phyloP scores from a whole-genome alignment of 1,140 invertebrate genomes.

The Pantala flavescens region DNA sequence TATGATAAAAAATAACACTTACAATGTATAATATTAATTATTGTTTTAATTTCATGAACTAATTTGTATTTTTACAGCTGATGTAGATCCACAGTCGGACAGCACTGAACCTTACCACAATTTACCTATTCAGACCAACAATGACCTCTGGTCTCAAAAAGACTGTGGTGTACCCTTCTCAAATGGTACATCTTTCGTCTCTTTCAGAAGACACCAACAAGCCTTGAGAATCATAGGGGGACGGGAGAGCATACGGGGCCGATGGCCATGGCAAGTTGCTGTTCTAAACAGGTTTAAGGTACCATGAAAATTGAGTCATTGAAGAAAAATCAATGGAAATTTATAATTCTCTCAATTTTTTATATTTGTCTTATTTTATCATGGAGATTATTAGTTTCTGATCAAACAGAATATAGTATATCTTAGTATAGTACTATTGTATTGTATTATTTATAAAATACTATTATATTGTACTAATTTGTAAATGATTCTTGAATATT shows the following conservation, averaged over 20 bases:
- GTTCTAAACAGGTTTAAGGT: slow-evolving; percentile 72
- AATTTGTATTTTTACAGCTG: neutral
- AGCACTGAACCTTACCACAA: neutral
- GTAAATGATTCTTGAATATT: too few species aligned
- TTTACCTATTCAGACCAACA: neutral
- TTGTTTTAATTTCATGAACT: too few species aligned
- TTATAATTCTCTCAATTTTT: neutral
- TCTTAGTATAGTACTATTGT: too few species aligned
- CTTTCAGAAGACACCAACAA: neutral
- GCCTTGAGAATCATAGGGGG: slow-evolving; percentile 74
- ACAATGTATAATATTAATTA: too few species aligned
- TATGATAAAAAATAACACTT: too few species aligned
- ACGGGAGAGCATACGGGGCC: slow-evolving; percentile 56
- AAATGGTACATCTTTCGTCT: slow-evolving; percentile 19
- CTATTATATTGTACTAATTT: too few species aligned
- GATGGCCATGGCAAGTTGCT: slow-evolving; percentile 91
- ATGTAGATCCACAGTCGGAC: neutral
- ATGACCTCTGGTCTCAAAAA: neutral
- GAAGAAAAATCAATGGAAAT: neutral
- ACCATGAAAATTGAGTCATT: slow-evolving; percentile 24
- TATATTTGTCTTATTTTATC: neutral
- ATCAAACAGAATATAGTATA: too few species aligned
- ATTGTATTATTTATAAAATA: too few species aligned
- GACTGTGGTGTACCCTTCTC: slow-evolving; percentile 22
- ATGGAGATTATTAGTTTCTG: slow-evolving; percentile 14